Evolutionary conservation across 2,888 invertebrate species (phyloP).

Genomic region (Bursaphelenchus okinawaensis): DNA sequence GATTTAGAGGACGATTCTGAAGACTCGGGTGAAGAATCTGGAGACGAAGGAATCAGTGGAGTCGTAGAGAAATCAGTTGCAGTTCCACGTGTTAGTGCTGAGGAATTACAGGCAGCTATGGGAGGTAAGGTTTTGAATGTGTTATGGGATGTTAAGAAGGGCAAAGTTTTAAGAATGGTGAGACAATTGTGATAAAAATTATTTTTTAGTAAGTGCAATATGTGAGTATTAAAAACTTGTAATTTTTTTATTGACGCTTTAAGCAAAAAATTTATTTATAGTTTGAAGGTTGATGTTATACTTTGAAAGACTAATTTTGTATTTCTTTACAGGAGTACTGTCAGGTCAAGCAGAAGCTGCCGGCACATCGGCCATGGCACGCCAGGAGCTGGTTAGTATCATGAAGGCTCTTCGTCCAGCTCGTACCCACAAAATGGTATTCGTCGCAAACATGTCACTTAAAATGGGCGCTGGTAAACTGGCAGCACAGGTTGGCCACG

Average conservation of each 20-base stretch:
- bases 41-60: slow-evolving; percentile 30
- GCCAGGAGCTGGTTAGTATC: neutral
- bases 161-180: no score
- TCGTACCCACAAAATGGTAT: slow-evolving; percentile 65
- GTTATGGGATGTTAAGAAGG: no score
- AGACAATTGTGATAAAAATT: neutral
- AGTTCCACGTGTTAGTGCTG: neutral
- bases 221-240: neutral
- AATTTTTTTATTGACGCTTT: no score
- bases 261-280: neutral
- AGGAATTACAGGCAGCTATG: neutral
- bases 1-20: slow-evolving; percentile 33
- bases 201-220: neutral
- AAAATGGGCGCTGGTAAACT: slow-evolving; percentile 68
- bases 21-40: slow-evolving; percentile 27
- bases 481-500: slow-evolving; percentile 65
- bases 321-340: neutral
- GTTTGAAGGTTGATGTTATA: no score
- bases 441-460: slow-evolving; percentile 66
- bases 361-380: neutral
- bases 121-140: no score
- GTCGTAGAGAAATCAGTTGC: neutral
- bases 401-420: neutral
- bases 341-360: neutral
- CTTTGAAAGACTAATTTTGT: no score